Conservation (phyloP, 2,888 invertebrate species). For the Piscicola geometra region DNA sequence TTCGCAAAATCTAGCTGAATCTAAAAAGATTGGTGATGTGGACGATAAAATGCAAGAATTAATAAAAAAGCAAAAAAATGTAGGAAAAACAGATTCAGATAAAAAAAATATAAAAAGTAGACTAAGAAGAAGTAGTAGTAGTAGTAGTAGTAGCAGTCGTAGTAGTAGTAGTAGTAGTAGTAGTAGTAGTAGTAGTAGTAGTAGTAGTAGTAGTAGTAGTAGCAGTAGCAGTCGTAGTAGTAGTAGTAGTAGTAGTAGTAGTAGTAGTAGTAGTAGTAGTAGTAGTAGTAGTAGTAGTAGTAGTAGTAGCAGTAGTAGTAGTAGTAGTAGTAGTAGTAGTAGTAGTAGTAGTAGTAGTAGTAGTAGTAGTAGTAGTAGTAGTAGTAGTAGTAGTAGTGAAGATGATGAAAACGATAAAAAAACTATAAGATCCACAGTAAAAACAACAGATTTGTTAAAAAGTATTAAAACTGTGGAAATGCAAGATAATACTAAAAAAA, state of each 20-base stretch:
- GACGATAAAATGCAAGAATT: background rate
- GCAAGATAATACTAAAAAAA: too few species aligned
- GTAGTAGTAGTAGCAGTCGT: background rate
- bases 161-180: constrained; percentile 2
- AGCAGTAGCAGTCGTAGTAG: background rate
- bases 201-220: background rate
- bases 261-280: background rate
- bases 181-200: too few species aligned
- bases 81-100: background rate
- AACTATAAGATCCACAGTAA: too few species aligned
- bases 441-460: too few species aligned
- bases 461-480: too few species aligned
- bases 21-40: background rate
- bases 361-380: background rate
- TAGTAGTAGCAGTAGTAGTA: background rate
- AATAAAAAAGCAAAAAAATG: background rate
- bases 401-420: too few species aligned
- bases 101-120: background rate
- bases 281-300: constrained; percentile 1
- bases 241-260: background rate
- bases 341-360: background rate
- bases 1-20: background rate
- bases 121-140: background rate
- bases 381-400: background rate
- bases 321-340: constrained; percentile 1